Evolutionary conservation across 2,113 vertebrate genomes (phyloP).

Genomic region (Platichthys stellatus): DNA sequence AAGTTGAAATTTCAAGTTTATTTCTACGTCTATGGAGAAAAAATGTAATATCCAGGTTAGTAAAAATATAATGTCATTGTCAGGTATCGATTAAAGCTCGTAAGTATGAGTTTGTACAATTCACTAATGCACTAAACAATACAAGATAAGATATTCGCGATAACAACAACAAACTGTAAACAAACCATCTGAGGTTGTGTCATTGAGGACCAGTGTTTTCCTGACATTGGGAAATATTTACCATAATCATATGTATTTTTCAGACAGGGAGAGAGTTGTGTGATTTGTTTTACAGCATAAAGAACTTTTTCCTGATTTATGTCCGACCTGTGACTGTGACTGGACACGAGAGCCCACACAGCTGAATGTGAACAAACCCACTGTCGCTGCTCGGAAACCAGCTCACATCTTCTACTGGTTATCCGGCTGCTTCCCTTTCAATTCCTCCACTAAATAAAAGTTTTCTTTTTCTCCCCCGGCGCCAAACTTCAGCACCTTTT

Average conservation of each 20-base stretch:
- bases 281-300: conserved; percentile 20
- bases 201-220: not conserved
- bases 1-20: too few relatives aligned
- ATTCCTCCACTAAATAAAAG: conserved; percentile 13
- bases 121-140: not conserved
- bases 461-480: conserved; percentile 9
- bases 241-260: conserved; percentile 18
- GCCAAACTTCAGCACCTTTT: conserved; percentile 29
- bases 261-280: not conserved
- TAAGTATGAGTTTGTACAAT: not conserved
- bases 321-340: conserved; percentile 14
- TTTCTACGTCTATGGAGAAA: too few relatives aligned
- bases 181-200: not conserved
- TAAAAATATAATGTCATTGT: not conserved
- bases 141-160: not conserved
- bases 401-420: conserved; percentile 34
- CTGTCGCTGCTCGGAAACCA: conserved; percentile 11
- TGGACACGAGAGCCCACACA: conserved; percentile 10
- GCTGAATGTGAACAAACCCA: conserved; percentile 35
- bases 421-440: conserved; percentile 19
- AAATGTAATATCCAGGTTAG: too few relatives aligned
- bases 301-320: conserved; percentile 10
- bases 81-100: not conserved
- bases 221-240: not conserved
- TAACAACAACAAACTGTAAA: not conserved